Evolutionary conservation across 2,888 invertebrate genomes (phyloP).

Genomic region (Anthrax anthrax): DNA sequence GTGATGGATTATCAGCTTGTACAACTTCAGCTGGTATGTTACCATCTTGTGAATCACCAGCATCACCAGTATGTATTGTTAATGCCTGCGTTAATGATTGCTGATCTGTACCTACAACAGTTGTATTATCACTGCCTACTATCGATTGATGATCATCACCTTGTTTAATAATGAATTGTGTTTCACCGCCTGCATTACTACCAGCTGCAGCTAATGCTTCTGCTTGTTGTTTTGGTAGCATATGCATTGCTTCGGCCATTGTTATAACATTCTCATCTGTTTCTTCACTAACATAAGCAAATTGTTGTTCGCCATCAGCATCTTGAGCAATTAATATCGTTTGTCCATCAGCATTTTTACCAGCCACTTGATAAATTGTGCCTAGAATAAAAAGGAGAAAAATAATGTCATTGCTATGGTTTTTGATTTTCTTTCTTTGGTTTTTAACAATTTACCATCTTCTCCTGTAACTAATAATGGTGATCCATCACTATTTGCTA

Average conservation of each 20-base stretch:
- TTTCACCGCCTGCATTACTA: slow-evolving; percentile 21
- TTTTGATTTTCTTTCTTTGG: background rate
- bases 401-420: background rate
- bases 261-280: slow-evolving; percentile 41
- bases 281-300: slow-evolving; percentile 49
- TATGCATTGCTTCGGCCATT: slow-evolving; percentile 31
- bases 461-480: slow-evolving; percentile 70
- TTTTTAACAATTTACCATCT: slow-evolving; percentile 53
- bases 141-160: slow-evolving; percentile 16
- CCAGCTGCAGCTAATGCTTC: slow-evolving; percentile 20
- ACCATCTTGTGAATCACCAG: slow-evolving; percentile 42
- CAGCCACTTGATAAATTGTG: slow-evolving; percentile 47
- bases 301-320: slow-evolving; percentile 60
- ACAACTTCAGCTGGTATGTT: slow-evolving; percentile 78
- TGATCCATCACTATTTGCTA: slow-evolving; percentile 43
- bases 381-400: slow-evolving; percentile 3
- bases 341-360: slow-evolving; percentile 67
- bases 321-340: slow-evolving; percentile 59
- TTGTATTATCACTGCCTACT: slow-evolving; percentile 14
- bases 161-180: slow-evolving; percentile 27
- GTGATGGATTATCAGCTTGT: slow-evolving; percentile 69
- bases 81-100: slow-evolving; percentile 10
- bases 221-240: slow-evolving; percentile 25
- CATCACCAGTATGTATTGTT: slow-evolving; percentile 17
- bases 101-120: slow-evolving; percentile 13